Percentiles rank a stretch among this genome's conserved stretches.
Conservation (phyloP, 1,140 invertebrate species). For the Drosophila yakuba region DNA sequence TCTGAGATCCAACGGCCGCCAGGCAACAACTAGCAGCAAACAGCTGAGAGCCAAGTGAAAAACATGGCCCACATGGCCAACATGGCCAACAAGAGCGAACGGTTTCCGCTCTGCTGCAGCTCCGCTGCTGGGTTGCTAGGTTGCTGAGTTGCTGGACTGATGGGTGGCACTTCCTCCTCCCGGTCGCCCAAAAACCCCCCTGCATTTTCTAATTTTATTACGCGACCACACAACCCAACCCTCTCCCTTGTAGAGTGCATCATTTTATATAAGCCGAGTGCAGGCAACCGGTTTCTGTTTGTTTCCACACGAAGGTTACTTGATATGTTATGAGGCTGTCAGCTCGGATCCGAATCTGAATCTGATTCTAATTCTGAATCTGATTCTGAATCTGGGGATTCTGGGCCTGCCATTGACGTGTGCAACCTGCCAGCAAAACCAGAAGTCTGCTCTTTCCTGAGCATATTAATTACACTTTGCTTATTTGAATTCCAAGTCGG, state of each 20-base stretch:
- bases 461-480: conserved; percentile 44
- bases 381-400: conserved; percentile 10
- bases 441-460: conserved; percentile 28
- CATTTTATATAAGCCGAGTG: conserved; percentile 36
- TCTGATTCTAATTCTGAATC: neutral
- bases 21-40: conserved; percentile 21
- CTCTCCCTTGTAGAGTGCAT: conserved; percentile 19
- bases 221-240: conserved; percentile 47
- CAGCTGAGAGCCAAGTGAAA: conserved; percentile 18
- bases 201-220: conserved; percentile 72
- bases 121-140: conserved; percentile 34
- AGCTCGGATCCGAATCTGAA: conserved; percentile 24
- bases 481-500: conserved; percentile 20
- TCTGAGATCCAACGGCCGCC: conserved; percentile 22
- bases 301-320: conserved; percentile 73
- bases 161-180: conserved; percentile 17
- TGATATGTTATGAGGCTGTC: conserved; percentile 65
- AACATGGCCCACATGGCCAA: conserved; percentile 29
- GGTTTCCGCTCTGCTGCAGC: conserved; percentile 70
- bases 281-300: conserved; percentile 70
- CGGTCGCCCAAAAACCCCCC: neutral
- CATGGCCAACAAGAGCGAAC: conserved; percentile 44
- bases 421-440: conserved; percentile 35
- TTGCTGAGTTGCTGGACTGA: conserved; percentile 12
- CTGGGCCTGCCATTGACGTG: conserved; percentile 48